phyloP scores from a whole-genome alignment of 2,888 invertebrate genomes.

The Phaonia tiefii region DNA sequence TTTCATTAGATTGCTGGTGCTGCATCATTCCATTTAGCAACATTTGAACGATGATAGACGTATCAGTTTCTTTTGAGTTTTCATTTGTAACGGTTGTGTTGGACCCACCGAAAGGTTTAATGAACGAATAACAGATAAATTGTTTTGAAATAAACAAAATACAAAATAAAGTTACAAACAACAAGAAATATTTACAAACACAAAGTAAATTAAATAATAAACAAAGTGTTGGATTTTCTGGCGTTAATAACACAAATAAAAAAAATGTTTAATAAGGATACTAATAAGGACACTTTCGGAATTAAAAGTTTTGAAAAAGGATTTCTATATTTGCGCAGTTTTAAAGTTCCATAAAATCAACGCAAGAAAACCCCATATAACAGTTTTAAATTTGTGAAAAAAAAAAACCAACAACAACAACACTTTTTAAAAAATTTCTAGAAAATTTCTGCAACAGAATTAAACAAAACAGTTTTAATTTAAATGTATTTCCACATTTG shows the following conservation, averaged over 20 bases:
- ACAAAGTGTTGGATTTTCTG: too few relatives aligned
- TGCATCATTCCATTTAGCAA: conserved; percentile 24
- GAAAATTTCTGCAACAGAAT: too few relatives aligned
- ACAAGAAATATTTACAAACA: neutral
- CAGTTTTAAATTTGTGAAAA: too few relatives aligned
- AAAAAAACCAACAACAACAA: too few relatives aligned
- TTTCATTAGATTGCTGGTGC: conserved; percentile 13
- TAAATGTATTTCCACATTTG: too few relatives aligned
- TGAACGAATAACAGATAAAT: conserved; percentile 1
- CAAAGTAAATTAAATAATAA: neutral
- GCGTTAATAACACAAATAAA: neutral
- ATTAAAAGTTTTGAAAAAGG: too few relatives aligned
- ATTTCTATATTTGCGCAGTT: too few relatives aligned
- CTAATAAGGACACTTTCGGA: too few relatives aligned
- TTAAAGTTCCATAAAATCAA: too few relatives aligned
- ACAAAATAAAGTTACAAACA: conserved; percentile 10
- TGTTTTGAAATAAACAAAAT: neutral
- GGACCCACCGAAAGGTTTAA: conserved; percentile 9
- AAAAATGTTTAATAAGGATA: neutral
- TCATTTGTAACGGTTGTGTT: conserved; percentile 56
- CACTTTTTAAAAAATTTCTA: too few relatives aligned
- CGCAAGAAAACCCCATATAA: too few relatives aligned
- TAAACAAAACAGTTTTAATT: too few relatives aligned
- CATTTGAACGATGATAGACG: conserved; percentile 9
- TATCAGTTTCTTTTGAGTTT: conserved; percentile 63